phyloP scores from a whole-genome alignment of 2,888 invertebrate genomes.

The Aleiodes leptofemur region DNA sequence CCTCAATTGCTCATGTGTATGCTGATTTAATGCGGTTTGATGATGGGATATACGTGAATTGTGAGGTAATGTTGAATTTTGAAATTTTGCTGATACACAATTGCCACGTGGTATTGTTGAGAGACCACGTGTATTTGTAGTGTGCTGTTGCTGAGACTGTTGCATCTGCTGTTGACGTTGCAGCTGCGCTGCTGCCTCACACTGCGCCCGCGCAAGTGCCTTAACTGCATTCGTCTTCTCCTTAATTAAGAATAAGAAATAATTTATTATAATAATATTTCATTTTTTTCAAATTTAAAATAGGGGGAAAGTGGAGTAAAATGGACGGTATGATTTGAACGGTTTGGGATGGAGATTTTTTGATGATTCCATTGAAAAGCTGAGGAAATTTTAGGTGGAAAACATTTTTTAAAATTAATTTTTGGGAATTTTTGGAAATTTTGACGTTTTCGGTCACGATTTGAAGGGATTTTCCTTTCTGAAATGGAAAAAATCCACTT shows the following conservation, averaged over 20 bases:
- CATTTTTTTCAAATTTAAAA: no score
- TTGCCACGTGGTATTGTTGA: conserved; percentile 67
- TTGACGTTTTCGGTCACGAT: no score
- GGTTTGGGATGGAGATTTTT: conserved; percentile 3
- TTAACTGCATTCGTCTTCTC: conserved; percentile 91
- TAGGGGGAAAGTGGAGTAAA: no score
- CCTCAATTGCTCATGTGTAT: conserved; percentile 47
- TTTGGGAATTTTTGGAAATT: conserved; percentile 8
- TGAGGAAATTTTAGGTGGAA: no score
- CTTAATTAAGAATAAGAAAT: conserved; percentile 60
- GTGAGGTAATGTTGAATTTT: conserved; percentile 53
- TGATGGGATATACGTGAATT: conserved; percentile 52
- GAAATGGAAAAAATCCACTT: no score
- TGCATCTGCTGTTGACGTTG: conserved; percentile 69
- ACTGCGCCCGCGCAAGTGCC: conserved; percentile 77
- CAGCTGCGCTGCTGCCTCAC: conserved; percentile 70
- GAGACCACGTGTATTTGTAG: conserved; percentile 14
- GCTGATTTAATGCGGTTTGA: conserved; percentile 51
- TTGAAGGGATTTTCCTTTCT: no score
- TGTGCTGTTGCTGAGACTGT: conserved; percentile 67
- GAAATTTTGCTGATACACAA: conserved; percentile 55
- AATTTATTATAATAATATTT: conserved; percentile 3
- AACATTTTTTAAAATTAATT: not conserved
- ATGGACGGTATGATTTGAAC: no score
- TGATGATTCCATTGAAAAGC: no score